Base-by-base conservation (phyloP, 2,888 invertebrate genomes). In the Limnephilus lunatus region DNA sequence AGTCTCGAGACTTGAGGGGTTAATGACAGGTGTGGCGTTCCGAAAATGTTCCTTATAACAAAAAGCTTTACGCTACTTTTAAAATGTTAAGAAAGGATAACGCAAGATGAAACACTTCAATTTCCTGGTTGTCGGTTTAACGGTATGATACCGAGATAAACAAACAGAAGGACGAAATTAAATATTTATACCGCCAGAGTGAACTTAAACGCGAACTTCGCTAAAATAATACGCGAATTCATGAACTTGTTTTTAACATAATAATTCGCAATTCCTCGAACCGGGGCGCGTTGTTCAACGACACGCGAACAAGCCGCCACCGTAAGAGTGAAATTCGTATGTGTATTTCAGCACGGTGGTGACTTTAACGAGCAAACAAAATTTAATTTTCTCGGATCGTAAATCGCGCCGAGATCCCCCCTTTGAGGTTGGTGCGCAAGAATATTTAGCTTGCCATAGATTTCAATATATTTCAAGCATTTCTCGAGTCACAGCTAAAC, bases 331-430 rank as follows among this genome's bases (percentile, higher is more conserved):
- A 83, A 83, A 83, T 35, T 25, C 35, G 35, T 35, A 83, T 83
- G 35, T 83, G 35, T 83, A 14, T 83, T 83, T 83, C 83, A 35
- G 25, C 83, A 83, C 83, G 35, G 32, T 83, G 31, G 32, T 83
- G 31, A 35, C 32, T 83, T 83, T 83, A 83, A 83, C 35, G 83
- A 83, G 83, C 83, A 32, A 32, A 82, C 82, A 32, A 32, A 82
- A 82, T 82, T 30, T 35, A 83, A 83, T 39, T 32, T 83, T 83
- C 83, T 83, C 83, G 83, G 83, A 25, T 83, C 83, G 35, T 83
- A 32, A 83, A 83, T 82, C 83, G 25, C 25, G n/a, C 68, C 25
- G 32, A 32, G 35, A 35, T 83, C 32, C 82, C 82, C 31, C 32
- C 32, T 82, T 82, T 82, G 82, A 82, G 82, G 82, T 30, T 19